Base-by-base conservation (phyloP, 2,888 invertebrate genomes). In the Anthophora plumipes region DNA sequence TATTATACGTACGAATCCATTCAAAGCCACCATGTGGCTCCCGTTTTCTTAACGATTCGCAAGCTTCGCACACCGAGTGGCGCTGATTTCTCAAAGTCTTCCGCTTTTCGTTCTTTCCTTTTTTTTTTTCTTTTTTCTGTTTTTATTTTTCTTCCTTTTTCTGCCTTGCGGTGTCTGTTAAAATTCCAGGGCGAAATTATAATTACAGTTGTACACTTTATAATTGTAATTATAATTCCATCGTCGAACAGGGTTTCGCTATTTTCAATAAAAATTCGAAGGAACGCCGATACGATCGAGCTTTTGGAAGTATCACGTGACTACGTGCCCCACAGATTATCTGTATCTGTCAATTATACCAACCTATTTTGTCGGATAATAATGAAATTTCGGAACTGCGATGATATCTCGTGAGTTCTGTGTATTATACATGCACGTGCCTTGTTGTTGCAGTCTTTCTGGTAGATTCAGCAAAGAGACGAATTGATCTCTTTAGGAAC, bases 401-500 rank as follows among this genome's bases (percentile, higher is more conserved):
- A 20, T 22, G 43, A 70, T 14, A 3, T 37, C 4, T 46, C 25
- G 1, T n/a, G 43, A 20, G 8, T 14, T 9, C 9, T n/a, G 14
- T 1, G 9, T 52, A n/a, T n/a, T n/a, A n/a, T n/a, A n/a, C 12
- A 41, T 22, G 20, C 41, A 50, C 7, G 67, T 43, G 57, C 22
- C 43, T 68, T 43, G 52, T 71, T 57, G 52, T 71, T 57, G 52
- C 66, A 79, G 60, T 83, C 77, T 74, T 79, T 31, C 63, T 72
- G 25, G 57, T 50, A 64, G 60, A 54, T 75, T 80, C 73, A 46
- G 57, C 66, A 69, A 74, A 76, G 31, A 57, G 67, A 61, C 57
- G 70, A 86, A 83, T 54, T 31, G 76, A 72, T 61, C 70, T 82
- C 46, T 50, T 39, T 70, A 80, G 73, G 70, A 73, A 64, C 73